A percentile compares a stretch with the other conserved stretches of the same genome.
phyloP scores from a whole-genome alignment of 1,140 invertebrate genomes.

The Drosophila erecta region DNA sequence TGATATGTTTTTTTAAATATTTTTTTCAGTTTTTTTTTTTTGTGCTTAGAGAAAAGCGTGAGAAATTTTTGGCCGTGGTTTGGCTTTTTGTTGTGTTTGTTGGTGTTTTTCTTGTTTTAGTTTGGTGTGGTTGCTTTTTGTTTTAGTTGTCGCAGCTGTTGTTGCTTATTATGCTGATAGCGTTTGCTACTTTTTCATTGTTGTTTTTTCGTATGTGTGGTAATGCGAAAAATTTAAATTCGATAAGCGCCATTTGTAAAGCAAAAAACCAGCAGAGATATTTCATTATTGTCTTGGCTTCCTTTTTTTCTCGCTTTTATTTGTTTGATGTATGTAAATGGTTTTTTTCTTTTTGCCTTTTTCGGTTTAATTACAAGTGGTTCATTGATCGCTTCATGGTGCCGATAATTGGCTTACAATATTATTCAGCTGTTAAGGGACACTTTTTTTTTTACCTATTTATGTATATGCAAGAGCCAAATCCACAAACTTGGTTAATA shows the following conservation, averaged over 20 bases:
- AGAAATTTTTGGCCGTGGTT: slow-evolving; percentile 80
- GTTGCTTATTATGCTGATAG: slow-evolving; percentile 77
- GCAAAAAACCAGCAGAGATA: slow-evolving; percentile 12
- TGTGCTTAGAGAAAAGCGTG: slow-evolving; percentile 70
- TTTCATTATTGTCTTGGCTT: slow-evolving; percentile 47
- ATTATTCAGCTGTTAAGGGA: neutral
- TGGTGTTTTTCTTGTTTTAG: slow-evolving; percentile 54
- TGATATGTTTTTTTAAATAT: slow-evolving; percentile 29
- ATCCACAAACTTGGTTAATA: neutral
- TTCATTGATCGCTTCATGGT: slow-evolving; percentile 15
- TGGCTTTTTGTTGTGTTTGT: slow-evolving; percentile 52
- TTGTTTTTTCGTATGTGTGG: slow-evolving; percentile 41
- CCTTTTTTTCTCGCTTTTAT: slow-evolving; percentile 21
- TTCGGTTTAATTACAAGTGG: slow-evolving; percentile 22
- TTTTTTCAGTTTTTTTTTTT: slow-evolving; percentile 28
- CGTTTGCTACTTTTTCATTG: slow-evolving; percentile 54
- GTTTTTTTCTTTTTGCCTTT: slow-evolving; percentile 14
- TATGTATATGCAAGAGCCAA: too few species aligned
- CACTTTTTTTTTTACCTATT: neutral
- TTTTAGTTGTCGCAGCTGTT: slow-evolving; percentile 49
- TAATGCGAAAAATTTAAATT: slow-evolving; percentile 71
- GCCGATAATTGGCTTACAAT: neutral
- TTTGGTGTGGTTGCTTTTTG: slow-evolving; percentile 51
- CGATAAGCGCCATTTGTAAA: slow-evolving; percentile 67
- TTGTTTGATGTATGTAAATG: slow-evolving; percentile 29